These are phyloP conservation scores for Melipona beecheii DNA, from an alignment of 2,888 invertebrate genomes.

Conservation along the genomic window DNA sequence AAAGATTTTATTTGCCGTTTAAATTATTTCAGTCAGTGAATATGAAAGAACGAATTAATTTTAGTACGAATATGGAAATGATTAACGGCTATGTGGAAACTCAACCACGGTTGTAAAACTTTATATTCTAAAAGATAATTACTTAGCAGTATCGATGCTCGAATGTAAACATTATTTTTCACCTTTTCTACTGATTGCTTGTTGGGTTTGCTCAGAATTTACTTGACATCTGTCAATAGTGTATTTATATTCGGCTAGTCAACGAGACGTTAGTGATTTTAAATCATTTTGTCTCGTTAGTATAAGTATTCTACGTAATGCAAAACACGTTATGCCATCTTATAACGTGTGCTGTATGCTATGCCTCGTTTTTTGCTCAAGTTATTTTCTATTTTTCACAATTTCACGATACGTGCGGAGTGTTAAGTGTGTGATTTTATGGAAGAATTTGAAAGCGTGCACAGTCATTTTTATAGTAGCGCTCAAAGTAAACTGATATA, in stretches of 20 bases:
- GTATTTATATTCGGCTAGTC: constrained; percentile 78
- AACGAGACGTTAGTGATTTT: constrained; percentile 75
- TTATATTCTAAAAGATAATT: constrained; percentile 56
- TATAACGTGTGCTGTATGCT: constrained; percentile 63
- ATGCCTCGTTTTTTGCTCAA: constrained; percentile 70
- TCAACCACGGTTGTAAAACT: constrained; percentile 54
- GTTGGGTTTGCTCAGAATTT: constrained; percentile 62
- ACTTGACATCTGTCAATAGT: constrained; percentile 60
- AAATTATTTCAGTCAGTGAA: constrained; percentile 51
- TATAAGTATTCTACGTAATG: constrained; percentile 72
- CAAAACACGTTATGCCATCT: constrained; percentile 66
- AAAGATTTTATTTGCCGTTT: constrained; percentile 54
- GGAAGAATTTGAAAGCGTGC: constrained; percentile 60
- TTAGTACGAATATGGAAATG: constrained; percentile 39
- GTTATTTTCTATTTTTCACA: constrained; percentile 70
- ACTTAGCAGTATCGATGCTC: constrained; percentile 53
- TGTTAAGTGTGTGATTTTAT: constrained; percentile 73
- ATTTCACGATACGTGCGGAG: constrained; percentile 68
- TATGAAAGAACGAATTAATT: constrained; percentile 47
- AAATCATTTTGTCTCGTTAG: constrained; percentile 70
- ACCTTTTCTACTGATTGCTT: constrained; percentile 60
- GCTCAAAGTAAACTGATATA: constrained; percentile 53
- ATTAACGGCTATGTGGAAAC: constrained; percentile 41
- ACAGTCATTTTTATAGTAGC: constrained; percentile 69
- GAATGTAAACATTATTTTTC: constrained; percentile 60